These are phyloP conservation scores for Ecliptopera silaceata DNA, from an alignment of 2,888 invertebrate genomes.

Conservation along the genomic window DNA sequence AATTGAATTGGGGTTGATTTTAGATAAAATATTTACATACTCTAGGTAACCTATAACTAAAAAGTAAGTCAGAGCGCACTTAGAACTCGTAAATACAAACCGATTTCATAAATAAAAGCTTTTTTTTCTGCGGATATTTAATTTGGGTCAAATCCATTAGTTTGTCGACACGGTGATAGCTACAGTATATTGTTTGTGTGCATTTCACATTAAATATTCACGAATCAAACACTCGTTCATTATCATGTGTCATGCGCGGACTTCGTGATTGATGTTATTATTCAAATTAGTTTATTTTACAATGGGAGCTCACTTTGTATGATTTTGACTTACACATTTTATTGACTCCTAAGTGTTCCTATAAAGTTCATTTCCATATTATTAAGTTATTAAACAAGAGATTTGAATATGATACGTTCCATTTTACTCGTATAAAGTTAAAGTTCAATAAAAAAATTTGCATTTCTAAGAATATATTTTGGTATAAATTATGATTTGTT, in stretches of 20 bases:
- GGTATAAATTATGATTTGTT: background rate
- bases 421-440: background rate
- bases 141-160: constrained; percentile 19
- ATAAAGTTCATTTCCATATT: too few relatives aligned
- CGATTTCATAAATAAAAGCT: background rate
- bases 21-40: constrained; percentile 18
- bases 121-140: constrained; percentile 7
- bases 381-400: background rate
- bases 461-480: background rate
- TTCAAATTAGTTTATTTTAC: too few relatives aligned
- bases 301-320: too few relatives aligned
- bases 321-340: too few relatives aligned
- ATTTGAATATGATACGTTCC: background rate
- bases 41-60: constrained; percentile 9
- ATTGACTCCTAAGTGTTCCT: too few relatives aligned
- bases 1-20: constrained; percentile 21
- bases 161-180: constrained; percentile 15
- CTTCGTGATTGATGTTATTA: too few relatives aligned
- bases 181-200: constrained; percentile 19
- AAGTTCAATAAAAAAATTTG: background rate
- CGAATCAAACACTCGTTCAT: constrained; percentile 14
- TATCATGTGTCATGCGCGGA: constrained; percentile 14
- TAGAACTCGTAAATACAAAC: constrained; percentile 12
- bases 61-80: constrained; percentile 21
- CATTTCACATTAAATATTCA: constrained; percentile 14